A percentile compares a stretch with the other conserved stretches of the same genome.
phyloP scores from a whole-genome alignment of 2,888 invertebrate species.

The Chrysodeixis includens region DNA sequence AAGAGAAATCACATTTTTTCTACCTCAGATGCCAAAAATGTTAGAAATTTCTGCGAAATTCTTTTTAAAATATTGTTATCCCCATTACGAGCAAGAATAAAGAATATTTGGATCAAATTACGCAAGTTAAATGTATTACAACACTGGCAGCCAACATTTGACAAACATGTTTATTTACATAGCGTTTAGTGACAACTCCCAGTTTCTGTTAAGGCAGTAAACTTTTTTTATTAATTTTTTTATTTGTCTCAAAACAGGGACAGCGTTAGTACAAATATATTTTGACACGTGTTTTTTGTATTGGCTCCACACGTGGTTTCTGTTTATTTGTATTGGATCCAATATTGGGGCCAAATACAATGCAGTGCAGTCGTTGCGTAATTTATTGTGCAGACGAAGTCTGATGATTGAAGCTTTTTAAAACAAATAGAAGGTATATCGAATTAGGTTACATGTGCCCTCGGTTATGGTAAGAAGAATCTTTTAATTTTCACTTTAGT shows the following conservation, averaged over 20 bases:
- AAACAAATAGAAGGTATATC: no score
- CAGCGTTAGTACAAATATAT: constrained; percentile 3
- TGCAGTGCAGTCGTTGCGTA: background rate
- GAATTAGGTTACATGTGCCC: background rate
- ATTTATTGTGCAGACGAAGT: background rate
- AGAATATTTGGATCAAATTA: background rate
- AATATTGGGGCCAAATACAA: constrained; percentile 1
- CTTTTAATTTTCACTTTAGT: no score
- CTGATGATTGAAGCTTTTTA: background rate
- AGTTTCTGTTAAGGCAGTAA: background rate
- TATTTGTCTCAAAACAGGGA: background rate
- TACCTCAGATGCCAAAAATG: no score
- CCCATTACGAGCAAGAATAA: no score
- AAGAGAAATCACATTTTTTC: no score
- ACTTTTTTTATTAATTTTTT: background rate
- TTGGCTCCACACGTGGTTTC: background rate
- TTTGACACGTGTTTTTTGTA: constrained; percentile 2
- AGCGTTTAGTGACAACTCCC: background rate
- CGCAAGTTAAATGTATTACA: background rate
- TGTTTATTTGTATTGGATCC: background rate
- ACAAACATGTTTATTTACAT: constrained; percentile 3
- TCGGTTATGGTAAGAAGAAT: no score
- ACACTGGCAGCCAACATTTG: background rate
- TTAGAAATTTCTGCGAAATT: no score
- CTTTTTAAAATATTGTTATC: no score